Evolutionary conservation across 2,797 vertebrate genomes (phyloP).

Genomic region (Protonibea diacanthus): DNA sequence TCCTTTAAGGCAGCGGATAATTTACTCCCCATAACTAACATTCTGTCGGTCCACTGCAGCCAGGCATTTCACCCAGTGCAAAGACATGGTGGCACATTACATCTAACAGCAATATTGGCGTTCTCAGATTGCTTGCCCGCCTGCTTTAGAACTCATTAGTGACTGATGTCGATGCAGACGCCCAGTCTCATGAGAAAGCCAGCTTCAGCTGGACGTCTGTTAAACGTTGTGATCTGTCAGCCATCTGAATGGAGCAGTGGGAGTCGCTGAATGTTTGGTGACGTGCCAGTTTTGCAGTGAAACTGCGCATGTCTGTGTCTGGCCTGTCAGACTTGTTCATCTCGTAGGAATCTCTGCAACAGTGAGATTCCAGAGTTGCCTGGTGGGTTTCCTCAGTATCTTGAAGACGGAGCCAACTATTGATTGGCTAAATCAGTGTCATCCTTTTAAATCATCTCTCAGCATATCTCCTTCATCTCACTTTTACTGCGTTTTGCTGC

Average conservation of each 20-base stretch:
- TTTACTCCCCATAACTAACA: constrained; percentile 18
- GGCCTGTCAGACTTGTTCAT: constrained; percentile 48
- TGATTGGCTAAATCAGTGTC: constrained; percentile 58
- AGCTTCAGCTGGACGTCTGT: constrained; percentile 35
- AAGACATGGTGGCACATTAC: constrained; percentile 34
- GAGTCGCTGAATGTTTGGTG: constrained; percentile 30
- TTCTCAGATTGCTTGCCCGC: constrained; percentile 9
- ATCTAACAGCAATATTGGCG: not conserved
- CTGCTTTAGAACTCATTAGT: constrained; percentile 6
- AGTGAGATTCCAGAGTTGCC: too few relatives aligned
- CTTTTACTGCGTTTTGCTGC: constrained; percentile 6
- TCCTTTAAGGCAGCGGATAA: constrained; percentile 10
- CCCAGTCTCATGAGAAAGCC: constrained; percentile 13
- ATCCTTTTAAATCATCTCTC: constrained; percentile 50
- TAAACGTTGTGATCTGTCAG: constrained; percentile 45
- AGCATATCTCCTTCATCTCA: constrained; percentile 28
- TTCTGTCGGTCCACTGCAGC: constrained; percentile 16
- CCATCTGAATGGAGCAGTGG: constrained; percentile 49
- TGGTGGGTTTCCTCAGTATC: constrained; percentile 24
- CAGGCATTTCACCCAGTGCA: constrained; percentile 8
- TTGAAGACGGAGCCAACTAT: constrained; percentile 56
- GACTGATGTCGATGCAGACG: constrained; percentile 22
- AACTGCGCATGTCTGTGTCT: constrained; percentile 22
- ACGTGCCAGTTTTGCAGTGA: constrained; percentile 45
- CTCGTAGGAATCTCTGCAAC: constrained; percentile 34